Percentiles rank a stretch among this genome's conserved stretches.
These are phyloP conservation scores for Antennarius striatus DNA, from an alignment of 2,113 vertebrate species.

Conservation along the genomic window DNA sequence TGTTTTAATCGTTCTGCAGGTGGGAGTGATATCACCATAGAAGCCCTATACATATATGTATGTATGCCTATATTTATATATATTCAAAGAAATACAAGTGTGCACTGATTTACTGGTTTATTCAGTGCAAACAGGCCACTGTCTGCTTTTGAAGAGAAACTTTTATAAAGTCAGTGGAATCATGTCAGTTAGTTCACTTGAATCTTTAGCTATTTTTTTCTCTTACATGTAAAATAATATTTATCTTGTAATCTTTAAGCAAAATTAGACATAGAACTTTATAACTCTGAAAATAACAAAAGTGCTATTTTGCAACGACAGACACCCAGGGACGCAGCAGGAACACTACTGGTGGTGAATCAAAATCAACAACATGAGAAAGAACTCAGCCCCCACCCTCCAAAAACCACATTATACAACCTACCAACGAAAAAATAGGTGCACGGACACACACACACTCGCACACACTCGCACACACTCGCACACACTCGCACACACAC, in stretches of 20 bases:
- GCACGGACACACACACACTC: constrained; percentile 44
- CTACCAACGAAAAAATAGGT: constrained; percentile 63
- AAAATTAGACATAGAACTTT: constrained; percentile 83
- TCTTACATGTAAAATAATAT: constrained; percentile 87
- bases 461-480: constrained; percentile 20
- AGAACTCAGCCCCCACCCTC: constrained; percentile 43
- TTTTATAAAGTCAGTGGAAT: constrained; percentile 82
- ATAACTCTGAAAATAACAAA: constrained; percentile 82
- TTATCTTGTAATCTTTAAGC: constrained; percentile 83
- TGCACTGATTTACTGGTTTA: constrained; percentile 74
- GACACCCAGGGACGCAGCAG: constrained; percentile 80
- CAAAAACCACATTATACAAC: constrained; percentile 55
- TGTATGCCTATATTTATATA: constrained; percentile 83
- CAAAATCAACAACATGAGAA: constrained; percentile 72
- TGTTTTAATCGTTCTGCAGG: constrained; percentile 46
- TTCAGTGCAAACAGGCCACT: constrained; percentile 82
- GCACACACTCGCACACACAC: constrained; percentile 26
- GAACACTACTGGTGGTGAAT: constrained; percentile 78
- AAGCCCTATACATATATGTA: constrained; percentile 85
- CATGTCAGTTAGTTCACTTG: constrained; percentile 85
- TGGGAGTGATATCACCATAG: constrained; percentile 72
- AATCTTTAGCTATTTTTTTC: constrained; percentile 82
- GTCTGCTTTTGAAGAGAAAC: constrained; percentile 75
- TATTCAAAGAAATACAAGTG: constrained; percentile 81
- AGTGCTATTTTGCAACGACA: constrained; percentile 83